Percentiles rank a stretch among this genome's conserved stretches.
phyloP scores from a whole-genome alignment of 2,113 vertebrate species.

The Prunella himalayana region DNA sequence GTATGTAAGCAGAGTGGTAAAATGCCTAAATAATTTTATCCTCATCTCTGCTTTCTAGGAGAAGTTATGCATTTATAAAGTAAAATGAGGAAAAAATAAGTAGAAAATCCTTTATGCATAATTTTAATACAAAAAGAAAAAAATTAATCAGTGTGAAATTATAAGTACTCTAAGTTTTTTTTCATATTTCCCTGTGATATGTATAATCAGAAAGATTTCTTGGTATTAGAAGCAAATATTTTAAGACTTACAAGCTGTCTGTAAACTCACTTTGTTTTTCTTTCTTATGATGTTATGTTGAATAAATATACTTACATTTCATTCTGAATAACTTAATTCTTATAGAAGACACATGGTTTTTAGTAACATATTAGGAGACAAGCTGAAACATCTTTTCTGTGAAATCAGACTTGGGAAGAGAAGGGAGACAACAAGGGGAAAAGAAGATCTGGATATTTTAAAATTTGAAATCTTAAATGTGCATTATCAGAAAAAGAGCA shows the following conservation, averaged over 20 bases:
- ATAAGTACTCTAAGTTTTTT: neutral
- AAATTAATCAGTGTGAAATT: neutral
- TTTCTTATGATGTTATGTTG: neutral
- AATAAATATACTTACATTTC: neutral
- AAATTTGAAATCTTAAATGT: neutral
- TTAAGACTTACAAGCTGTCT: neutral
- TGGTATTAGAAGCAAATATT: neutral
- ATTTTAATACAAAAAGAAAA: constrained; percentile 4
- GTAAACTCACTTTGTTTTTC: neutral
- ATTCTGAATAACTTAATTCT: neutral
- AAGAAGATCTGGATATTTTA: neutral
- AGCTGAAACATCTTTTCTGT: neutral
- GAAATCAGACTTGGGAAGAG: neutral
- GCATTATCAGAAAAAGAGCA: neutral
- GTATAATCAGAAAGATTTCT: neutral
- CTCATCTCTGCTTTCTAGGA: neutral
- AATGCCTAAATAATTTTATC: constrained; percentile 6
- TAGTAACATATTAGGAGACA: neutral
- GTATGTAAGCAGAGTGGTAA: constrained; percentile 10
- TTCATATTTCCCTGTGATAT: neutral
- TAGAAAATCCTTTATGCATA: neutral
- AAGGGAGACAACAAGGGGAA: neutral
- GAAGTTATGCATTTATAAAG: neutral
- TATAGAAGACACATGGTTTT: neutral
- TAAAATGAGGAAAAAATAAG: neutral